Conservation (phyloP, 2,888 invertebrate genomes). For the Hipparchia semele region DNA sequence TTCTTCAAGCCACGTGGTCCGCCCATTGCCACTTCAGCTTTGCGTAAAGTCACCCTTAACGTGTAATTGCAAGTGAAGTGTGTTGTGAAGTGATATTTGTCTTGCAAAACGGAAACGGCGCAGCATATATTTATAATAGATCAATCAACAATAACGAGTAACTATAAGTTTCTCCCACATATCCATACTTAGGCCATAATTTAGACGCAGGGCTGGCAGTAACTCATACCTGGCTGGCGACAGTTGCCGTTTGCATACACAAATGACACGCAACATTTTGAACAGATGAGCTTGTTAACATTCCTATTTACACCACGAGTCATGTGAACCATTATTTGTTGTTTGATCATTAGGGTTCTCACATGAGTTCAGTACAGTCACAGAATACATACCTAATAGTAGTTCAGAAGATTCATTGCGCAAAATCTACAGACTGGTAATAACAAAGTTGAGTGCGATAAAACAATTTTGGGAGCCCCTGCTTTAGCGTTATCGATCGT, state of each 20-base stretch:
- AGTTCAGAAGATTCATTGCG: too few species aligned
- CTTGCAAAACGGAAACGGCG: constrained; percentile 23
- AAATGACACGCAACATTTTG: constrained; percentile 51
- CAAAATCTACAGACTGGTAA: too few species aligned
- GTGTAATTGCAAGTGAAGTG: not conserved
- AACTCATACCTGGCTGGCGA: constrained; percentile 67
- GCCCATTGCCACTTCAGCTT: not conserved
- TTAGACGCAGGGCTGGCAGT: constrained; percentile 66
- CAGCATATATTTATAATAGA: constrained; percentile 46
- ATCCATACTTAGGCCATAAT: constrained; percentile 77
- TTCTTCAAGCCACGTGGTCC: too few species aligned
- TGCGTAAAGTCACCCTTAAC: too few species aligned
- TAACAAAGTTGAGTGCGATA: too few species aligned
- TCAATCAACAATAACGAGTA: constrained; percentile 65
- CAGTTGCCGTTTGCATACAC: constrained; percentile 66
- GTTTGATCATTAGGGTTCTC: constrained; percentile 15
- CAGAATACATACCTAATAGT: too few species aligned
- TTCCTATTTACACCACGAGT: constrained; percentile 36
- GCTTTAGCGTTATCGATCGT: too few species aligned
- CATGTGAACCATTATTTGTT: constrained; percentile 19
- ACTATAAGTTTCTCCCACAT: constrained; percentile 60
- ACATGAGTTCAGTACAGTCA: not conserved
- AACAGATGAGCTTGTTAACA: constrained; percentile 40
- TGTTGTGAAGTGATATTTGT: constrained; percentile 8
- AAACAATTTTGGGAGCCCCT: too few species aligned